phyloP scores from a whole-genome alignment of 35 echinoderm and acorn worm species.

The Strongylocentrotus purpuratus region DNA sequence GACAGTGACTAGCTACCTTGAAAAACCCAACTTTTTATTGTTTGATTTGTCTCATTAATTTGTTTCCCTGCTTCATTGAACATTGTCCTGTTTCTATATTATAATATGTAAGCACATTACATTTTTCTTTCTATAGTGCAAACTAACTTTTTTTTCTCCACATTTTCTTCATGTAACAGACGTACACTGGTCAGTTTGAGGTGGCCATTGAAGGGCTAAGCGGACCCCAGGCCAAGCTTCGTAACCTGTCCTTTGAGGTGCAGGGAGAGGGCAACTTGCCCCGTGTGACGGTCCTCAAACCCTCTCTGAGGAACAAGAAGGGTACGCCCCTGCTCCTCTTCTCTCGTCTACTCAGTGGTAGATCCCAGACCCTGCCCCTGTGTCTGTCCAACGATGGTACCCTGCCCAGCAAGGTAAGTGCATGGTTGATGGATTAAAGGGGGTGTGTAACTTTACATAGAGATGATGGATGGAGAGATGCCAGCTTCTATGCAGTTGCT shows the following conservation, averaged over 20 bases:
- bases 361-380: constrained; percentile 85
- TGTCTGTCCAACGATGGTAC: constrained; percentile 92
- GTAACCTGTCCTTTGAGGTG: constrained; percentile 90
- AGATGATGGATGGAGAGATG: too few relatives aligned
- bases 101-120: too few relatives aligned
- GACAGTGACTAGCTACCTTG: too few relatives aligned
- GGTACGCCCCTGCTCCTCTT: constrained; percentile 87
- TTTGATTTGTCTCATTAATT: too few relatives aligned
- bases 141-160: not conserved
- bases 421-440: not conserved
- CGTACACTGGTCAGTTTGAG: constrained; percentile 89
- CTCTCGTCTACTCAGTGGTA: constrained; percentile 67
- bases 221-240: constrained; percentile 80
- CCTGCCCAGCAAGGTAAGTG: constrained; percentile 91
- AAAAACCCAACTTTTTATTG: too few relatives aligned
- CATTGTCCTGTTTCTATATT: too few relatives aligned
- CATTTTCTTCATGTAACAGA: constrained; percentile 51
- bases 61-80: too few relatives aligned
- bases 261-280: constrained; percentile 98
- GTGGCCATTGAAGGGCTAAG: constrained; percentile 84
- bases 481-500: too few relatives aligned
- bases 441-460: not conserved
- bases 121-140: too few relatives aligned
- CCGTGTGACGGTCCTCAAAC: constrained; percentile 83
- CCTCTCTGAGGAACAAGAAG: constrained; percentile 94